These are phyloP conservation scores for Entomyzon cyanotis DNA, from an alignment of 2,113 vertebrate genomes.

Conservation along the genomic window DNA sequence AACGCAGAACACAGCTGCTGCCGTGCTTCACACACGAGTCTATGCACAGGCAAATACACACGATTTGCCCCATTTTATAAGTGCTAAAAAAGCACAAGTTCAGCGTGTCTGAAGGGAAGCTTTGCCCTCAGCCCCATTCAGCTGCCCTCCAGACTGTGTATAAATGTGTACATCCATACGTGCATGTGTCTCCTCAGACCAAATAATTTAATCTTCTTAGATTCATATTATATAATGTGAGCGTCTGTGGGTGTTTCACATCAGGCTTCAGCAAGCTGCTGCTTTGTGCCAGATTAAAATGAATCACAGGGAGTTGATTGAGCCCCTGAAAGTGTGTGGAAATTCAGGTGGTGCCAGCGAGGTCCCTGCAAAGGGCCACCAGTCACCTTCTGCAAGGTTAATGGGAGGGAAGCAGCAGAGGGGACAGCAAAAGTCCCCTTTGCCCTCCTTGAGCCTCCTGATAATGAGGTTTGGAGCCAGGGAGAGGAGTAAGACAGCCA, in stretches of 20 bases:
- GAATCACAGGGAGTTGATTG: background rate
- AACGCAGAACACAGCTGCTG: background rate
- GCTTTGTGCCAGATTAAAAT: conserved; percentile 21
- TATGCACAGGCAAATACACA: accelerated
- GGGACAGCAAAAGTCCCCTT: background rate
- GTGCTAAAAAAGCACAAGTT: background rate
- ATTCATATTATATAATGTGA: conserved; percentile 45
- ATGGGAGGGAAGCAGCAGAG: background rate
- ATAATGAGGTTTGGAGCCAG: accelerated
- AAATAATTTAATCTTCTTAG: conserved; percentile 39
- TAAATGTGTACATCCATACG: background rate
- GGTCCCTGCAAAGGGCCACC: background rate
- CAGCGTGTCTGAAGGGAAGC: background rate
- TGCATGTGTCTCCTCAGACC: background rate
- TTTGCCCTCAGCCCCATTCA: background rate
- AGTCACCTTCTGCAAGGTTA: background rate
- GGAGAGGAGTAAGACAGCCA: background rate
- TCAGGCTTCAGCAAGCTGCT: conserved; percentile 7
- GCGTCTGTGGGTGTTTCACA: background rate
- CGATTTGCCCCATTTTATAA: background rate
- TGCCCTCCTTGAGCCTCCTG: background rate
- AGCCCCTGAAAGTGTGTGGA: background rate
- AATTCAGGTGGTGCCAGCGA: background rate
- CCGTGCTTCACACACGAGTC: accelerated
- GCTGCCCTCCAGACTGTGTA: background rate